Base-by-base conservation (phyloP, 2,113 vertebrate species). In the Grus americana region DNA sequence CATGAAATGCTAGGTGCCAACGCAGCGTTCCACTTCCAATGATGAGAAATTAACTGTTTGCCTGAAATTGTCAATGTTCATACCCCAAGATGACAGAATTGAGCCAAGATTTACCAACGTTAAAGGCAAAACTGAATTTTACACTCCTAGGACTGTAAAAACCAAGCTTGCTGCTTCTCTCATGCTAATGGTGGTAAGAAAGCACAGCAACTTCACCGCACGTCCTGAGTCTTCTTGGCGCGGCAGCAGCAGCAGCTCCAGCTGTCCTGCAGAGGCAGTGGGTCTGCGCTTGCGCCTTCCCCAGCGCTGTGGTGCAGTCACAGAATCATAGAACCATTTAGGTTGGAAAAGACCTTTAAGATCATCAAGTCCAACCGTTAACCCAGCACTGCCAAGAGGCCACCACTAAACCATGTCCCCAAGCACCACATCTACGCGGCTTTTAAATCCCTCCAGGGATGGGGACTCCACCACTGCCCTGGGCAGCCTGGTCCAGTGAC, bases 21-120 rank as follows among this genome's bases (percentile, higher is more conserved):
- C 0, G 6, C 36, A 68, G 42, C 17, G 5, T n/a, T 44, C 17
- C 3, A 18, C 16, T 34, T 70, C 24, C 15, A 74, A 38, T 4
- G 23, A 74, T 11, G 17, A 80, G 20, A 74, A 92, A 75, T 38
- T 6, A 23, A 34, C 32, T 11, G 17, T 49, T 55, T 57, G 70
- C 30, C 22, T 24, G 22, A 57, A 82, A 58, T 3, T 11, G 7
- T n/a, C 71, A 58, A 12, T 0, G 1, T 15, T 57, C 8, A 1
- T 21, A 30, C 5, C 16, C 46, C 34, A 40, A 47, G 46, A 30
- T 20, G 16, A 46, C 34, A 52, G 16, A 58, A 34, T 2, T 22
- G 84, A 63, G 27, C 38, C 63, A 58, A 58, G 14, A 63, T n/a
- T 46, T 40, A 34, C 71, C 57, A 78, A n/a, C 0, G 2, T 6